A percentile compares a stretch with the other conserved stretches of the same genome.
These are phyloP conservation scores for Chloroceryle inda DNA, from an alignment of 2,797 vertebrate species.

Conservation along the genomic window DNA sequence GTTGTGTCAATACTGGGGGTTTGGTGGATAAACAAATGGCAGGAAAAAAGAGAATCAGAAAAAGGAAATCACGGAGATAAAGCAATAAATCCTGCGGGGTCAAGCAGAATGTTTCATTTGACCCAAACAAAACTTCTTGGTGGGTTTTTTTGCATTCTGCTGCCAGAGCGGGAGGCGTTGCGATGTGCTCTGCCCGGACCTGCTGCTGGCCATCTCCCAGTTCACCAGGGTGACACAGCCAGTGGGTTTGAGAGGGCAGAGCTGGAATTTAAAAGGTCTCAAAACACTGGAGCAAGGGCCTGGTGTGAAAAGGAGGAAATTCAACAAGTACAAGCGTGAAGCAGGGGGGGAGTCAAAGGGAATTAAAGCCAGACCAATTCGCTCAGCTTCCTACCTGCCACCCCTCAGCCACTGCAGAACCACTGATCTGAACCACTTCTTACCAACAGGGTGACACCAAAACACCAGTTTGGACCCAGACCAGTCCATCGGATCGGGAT, in stretches of 20 bases:
- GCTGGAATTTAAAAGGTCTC: background rate
- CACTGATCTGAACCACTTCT: background rate
- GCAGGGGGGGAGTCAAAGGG: background rate
- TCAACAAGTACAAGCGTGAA: background rate
- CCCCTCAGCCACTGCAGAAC: background rate
- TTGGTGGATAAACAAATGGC: background rate
- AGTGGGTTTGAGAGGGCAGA: background rate
- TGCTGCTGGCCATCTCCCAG: accelerated
- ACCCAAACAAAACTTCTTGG: background rate
- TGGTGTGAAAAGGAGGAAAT: background rate
- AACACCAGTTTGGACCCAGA: accelerated
- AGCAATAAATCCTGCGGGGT: background rate
- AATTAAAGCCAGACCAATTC: background rate
- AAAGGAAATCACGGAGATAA: background rate
- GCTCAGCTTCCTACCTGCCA: background rate
- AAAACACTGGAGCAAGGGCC: accelerated
- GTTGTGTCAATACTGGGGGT: background rate
- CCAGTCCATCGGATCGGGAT: accelerated
- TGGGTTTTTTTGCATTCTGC: background rate
- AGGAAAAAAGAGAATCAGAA: background rate
- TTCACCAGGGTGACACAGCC: background rate
- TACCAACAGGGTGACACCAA: background rate
- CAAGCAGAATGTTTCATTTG: background rate
- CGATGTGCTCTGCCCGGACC: background rate
- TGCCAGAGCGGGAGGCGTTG: background rate